Evolutionary conservation across 2,113 vertebrate genomes (phyloP).

Genomic region (Urocynchramus pylzowi): DNA sequence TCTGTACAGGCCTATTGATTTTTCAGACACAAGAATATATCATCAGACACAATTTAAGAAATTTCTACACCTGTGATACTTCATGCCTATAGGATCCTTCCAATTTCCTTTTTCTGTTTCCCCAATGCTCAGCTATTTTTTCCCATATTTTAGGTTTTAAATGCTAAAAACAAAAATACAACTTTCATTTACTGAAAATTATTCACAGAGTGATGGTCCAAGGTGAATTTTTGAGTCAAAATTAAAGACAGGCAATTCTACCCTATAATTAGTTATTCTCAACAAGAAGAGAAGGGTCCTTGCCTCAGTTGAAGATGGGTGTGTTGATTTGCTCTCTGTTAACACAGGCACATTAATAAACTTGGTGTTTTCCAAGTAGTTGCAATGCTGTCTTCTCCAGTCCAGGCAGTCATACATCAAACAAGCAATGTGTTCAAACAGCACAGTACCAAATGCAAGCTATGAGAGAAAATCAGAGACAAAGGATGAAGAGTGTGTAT

Average conservation of each 20-base stretch:
- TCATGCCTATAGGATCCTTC: neutral
- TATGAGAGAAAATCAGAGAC: slow-evolving; percentile 35
- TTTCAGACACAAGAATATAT: neutral
- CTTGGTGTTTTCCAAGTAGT: slow-evolving; percentile 77
- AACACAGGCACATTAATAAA: slow-evolving; percentile 75
- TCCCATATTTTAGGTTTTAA: neutral
- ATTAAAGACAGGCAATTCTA: neutral
- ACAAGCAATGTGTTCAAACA: slow-evolving; percentile 84
- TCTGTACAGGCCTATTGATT: neutral
- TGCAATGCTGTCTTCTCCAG: slow-evolving; percentile 83
- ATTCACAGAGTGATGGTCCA: neutral
- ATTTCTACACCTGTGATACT: neutral
- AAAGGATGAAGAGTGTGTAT: neutral
- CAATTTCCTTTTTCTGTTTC: neutral
- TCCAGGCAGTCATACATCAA: slow-evolving; percentile 87
- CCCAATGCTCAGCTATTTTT: neutral
- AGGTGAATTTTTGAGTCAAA: neutral
- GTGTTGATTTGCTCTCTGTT: neutral
- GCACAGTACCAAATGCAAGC: slow-evolving; percentile 73
- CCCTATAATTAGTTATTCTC: neutral
- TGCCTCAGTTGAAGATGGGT: slow-evolving; percentile 41
- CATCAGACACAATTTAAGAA: neutral
- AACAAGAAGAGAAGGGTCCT: neutral
- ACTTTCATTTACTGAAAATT: neutral
- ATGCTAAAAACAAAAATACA: neutral